phyloP scores from a whole-genome alignment of 2,113 vertebrate genomes.

The Ctenomys sociabilis region DNA sequence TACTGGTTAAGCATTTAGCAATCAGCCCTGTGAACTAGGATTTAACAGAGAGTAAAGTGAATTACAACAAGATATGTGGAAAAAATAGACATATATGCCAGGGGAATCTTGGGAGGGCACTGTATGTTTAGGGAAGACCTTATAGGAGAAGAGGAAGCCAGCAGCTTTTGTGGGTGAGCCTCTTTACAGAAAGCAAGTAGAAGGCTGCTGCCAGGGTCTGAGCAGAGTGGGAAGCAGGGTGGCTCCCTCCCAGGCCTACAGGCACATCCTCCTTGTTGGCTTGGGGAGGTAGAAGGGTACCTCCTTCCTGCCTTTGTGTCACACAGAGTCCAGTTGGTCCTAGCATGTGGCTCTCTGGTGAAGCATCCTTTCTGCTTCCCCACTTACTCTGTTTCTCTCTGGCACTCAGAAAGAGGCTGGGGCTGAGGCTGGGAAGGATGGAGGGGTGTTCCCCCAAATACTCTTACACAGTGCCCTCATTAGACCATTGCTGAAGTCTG shows the following conservation, averaged over 20 bases:
- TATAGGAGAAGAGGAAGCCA: neutral
- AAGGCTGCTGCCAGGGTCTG: fast-evolving
- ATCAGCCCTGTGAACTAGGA: neutral
- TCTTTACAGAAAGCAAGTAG: neutral
- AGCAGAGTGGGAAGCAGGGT: neutral
- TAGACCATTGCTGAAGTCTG: neutral
- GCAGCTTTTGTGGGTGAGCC: neutral
- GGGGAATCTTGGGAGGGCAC: neutral
- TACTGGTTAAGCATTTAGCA: neutral
- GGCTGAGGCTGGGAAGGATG: neutral
- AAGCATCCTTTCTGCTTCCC: neutral
- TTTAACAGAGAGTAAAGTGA: neutral
- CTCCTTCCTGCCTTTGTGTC: neutral
- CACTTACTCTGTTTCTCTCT: neutral
- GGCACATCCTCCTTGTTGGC: neutral
- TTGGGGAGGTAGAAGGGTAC: neutral
- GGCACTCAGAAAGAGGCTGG: neutral
- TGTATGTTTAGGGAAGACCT: neutral
- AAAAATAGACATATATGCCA: neutral
- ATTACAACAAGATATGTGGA: neutral
- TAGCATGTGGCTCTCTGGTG: neutral
- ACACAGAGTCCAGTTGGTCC: neutral
- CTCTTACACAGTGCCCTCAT: neutral
- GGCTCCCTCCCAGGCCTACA: neutral
- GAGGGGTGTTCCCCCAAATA: neutral